phyloP scores from a whole-genome alignment of 2,888 invertebrate species.

The Trilocha varians region DNA sequence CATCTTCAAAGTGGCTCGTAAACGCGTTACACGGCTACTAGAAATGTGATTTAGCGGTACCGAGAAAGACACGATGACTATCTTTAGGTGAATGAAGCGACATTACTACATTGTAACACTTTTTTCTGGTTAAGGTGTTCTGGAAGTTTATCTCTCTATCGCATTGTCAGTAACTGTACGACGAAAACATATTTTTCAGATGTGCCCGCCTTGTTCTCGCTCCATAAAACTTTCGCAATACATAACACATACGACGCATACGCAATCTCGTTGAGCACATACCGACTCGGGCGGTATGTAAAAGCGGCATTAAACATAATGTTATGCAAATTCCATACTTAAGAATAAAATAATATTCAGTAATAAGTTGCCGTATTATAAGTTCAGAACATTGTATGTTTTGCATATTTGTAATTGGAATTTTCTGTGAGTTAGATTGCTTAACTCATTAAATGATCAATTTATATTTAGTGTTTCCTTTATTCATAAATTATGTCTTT shows the following conservation, averaged over 20 bases:
- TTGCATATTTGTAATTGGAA: slow-evolving; percentile 1
- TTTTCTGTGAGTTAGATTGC: not conserved
- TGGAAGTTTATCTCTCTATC: slow-evolving; percentile 58
- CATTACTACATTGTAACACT: slow-evolving; percentile 50
- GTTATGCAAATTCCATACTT: not conserved
- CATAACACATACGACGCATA: slow-evolving; percentile 16
- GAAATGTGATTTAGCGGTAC: slow-evolving; percentile 71
- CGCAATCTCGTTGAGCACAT: slow-evolving; percentile 16
- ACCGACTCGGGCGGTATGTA: slow-evolving; percentile 3
- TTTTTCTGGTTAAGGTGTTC: slow-evolving; percentile 62
- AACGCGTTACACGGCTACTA: slow-evolving; percentile 67
- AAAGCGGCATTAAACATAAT: not conserved
- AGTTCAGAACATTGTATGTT: not conserved
- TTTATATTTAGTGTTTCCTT: not conserved
- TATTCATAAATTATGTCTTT: not conserved
- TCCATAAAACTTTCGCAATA: slow-evolving; percentile 45
- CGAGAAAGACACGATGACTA: slow-evolving; percentile 62
- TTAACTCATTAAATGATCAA: slow-evolving; percentile 3
- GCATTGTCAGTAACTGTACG: slow-evolving; percentile 33
- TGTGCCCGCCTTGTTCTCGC: slow-evolving; percentile 33
- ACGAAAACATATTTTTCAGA: slow-evolving; percentile 40
- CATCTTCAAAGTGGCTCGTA: slow-evolving; percentile 69
- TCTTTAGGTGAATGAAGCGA: slow-evolving; percentile 59
- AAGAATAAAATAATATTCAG: not conserved
- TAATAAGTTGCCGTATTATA: not conserved